Evolutionary conservation across 2,888 invertebrate species (phyloP).

Genomic region (Stenotaenia linearis): DNA sequence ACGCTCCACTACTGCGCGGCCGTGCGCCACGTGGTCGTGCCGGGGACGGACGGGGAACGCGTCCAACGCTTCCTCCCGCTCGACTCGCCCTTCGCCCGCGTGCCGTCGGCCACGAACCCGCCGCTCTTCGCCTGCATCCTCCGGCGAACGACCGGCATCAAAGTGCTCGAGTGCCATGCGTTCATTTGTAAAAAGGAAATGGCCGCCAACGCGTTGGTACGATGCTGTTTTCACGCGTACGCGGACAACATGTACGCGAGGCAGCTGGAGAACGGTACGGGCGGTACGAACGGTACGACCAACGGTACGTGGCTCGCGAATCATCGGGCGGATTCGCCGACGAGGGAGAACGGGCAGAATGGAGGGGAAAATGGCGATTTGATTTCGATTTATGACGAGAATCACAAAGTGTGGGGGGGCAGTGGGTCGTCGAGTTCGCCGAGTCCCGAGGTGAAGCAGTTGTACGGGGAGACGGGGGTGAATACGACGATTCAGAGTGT

Average conservation of each 20-base stretch:
- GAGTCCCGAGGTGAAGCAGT: constrained; percentile 34
- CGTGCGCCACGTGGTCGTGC: constrained; percentile 73
- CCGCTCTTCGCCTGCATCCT: constrained; percentile 95
- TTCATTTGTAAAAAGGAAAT: constrained; percentile 95
- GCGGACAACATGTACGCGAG: constrained; percentile 91
- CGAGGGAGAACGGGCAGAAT: constrained; percentile 33
- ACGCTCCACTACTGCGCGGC: constrained; percentile 93
- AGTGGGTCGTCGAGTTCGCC: constrained; percentile 1
- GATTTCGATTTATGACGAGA: constrained; percentile 75
- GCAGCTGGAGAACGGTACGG: constrained; percentile 54
- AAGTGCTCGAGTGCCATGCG: constrained; percentile 97
- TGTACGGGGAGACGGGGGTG: constrained; percentile 47
- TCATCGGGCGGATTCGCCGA: background rate
- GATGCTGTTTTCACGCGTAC: constrained; percentile 96
- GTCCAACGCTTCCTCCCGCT: constrained; percentile 82
- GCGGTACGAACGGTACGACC: constrained; percentile 34
- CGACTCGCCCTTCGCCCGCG: constrained; percentile 91
- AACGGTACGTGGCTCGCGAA: constrained; percentile 34
- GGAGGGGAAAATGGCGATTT: constrained; percentile 57
- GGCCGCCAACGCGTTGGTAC: constrained; percentile 93
- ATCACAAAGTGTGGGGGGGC: constrained; percentile 80
- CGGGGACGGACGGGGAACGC: constrained; percentile 53
- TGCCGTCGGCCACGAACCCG: constrained; percentile 87
- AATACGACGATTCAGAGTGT: constrained; percentile 51
- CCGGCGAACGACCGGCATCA: constrained; percentile 90